Conservation (phyloP, 35 echinoderm and acorn worm species). For the Apostichopus parvimensis region DNA sequence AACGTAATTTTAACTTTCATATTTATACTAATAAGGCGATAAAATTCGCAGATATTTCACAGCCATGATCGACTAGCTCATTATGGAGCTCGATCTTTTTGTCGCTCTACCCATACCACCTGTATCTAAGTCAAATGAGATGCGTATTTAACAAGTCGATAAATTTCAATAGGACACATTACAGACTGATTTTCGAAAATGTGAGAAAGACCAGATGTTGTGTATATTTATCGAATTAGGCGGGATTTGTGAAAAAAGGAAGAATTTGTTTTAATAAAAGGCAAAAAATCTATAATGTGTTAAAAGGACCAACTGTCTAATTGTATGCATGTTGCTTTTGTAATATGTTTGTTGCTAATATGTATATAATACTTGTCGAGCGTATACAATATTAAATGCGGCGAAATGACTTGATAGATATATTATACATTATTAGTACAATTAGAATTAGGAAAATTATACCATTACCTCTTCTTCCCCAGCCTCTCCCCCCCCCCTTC, state of each 20-base stretch:
- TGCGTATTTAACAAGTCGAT: constrained; percentile 28
- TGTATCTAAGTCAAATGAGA: constrained; percentile 49
- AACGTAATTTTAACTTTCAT: not conserved
- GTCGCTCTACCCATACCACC: constrained; percentile 18
- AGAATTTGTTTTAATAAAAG: not conserved
- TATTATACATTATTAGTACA: too few relatives aligned
- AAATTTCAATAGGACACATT: not conserved
- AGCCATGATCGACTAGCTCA: not conserved
- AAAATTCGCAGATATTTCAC: constrained; percentile 19
- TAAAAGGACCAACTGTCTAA: not conserved
- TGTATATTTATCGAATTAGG: not conserved
- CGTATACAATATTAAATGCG: too few relatives aligned
- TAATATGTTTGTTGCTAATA: not conserved
- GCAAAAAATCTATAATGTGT: too few relatives aligned
- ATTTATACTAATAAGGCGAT: not conserved
- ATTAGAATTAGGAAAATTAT: too few relatives aligned
- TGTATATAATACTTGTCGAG: not conserved
- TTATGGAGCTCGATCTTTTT: not conserved
- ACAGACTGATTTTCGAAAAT: not conserved
- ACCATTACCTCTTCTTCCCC: too few relatives aligned
- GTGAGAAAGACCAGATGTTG: constrained; percentile 48
- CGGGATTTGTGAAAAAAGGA: not conserved
- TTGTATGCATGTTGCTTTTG: not conserved
- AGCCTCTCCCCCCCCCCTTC: too few relatives aligned
- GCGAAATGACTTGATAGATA: too few relatives aligned